phyloP scores from a whole-genome alignment of 2,113 vertebrate species.

The Cyprinodon variegatus region DNA sequence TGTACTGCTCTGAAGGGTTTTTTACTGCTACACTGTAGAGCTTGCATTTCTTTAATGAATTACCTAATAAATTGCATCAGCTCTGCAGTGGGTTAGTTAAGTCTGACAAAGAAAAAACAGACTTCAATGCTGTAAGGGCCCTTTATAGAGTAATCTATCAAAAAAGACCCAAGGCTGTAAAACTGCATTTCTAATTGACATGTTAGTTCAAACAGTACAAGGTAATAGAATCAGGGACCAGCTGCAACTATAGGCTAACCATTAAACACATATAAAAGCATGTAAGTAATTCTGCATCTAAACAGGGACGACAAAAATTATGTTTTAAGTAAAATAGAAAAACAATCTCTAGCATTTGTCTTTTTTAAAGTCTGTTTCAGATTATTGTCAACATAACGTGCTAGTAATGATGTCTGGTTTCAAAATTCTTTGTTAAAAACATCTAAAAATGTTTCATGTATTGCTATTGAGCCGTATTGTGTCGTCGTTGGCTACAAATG shows the following conservation, averaged over 20 bases:
- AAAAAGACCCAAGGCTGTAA: background rate
- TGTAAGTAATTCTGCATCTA: background rate
- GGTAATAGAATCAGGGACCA: background rate
- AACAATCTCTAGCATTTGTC: background rate
- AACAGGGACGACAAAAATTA: background rate
- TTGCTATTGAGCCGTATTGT: no score
- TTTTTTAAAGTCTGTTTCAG: no score
- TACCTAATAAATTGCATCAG: constrained; percentile 1
- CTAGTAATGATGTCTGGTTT: no score
- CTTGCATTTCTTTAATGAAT: constrained; percentile 5
- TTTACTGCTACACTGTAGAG: constrained; percentile 4
- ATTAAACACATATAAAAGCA: background rate
- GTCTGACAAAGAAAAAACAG: constrained; percentile 7
- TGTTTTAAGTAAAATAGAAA: background rate
- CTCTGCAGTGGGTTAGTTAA: background rate
- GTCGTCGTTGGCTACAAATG: no score
- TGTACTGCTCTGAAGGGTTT: background rate
- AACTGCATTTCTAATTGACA: background rate
- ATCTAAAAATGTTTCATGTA: no score
- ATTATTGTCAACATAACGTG: no score
- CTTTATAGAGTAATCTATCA: constrained; percentile 3
- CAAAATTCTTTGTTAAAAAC: no score
- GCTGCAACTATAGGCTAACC: background rate
- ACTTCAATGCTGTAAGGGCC: background rate
- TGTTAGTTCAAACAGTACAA: background rate